A percentile compares a stretch with the other conserved stretches of the same genome.
Conservation (phyloP, 2,888 invertebrate genomes). For the Agelastica alni region DNA sequence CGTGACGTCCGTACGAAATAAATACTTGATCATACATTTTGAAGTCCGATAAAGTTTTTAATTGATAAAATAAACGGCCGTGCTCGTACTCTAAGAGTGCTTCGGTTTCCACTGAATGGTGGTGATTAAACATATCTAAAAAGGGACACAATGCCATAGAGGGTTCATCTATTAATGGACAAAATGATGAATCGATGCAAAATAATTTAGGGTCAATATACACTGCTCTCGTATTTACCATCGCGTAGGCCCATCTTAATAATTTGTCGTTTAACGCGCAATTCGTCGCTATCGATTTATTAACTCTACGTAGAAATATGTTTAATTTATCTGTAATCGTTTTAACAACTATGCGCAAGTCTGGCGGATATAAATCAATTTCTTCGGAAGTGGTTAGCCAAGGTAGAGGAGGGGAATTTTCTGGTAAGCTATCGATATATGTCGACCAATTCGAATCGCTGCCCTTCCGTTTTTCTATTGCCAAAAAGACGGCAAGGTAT, state of each 20-base stretch:
- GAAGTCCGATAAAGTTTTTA: slow-evolving; percentile 61
- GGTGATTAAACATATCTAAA: slow-evolving; percentile 90
- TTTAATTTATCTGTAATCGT: slow-evolving; percentile 61
- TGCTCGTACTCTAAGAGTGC: slow-evolving; percentile 49
- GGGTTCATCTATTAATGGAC: slow-evolving; percentile 62
- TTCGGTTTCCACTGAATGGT: slow-evolving; percentile 63
- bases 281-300: slow-evolving; percentile 57
- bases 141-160: slow-evolving; percentile 82
- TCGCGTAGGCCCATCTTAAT: slow-evolving; percentile 82
- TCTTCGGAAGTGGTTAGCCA: slow-evolving; percentile 67
- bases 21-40: slow-evolving; percentile 75
- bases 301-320: slow-evolving; percentile 53
- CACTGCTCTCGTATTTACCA: slow-evolving; percentile 84
- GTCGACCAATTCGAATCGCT: slow-evolving; percentile 62
- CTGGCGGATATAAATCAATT: slow-evolving; percentile 62
- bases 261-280: slow-evolving; percentile 59
- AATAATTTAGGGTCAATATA: slow-evolving; percentile 66
- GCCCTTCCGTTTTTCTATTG: slow-evolving; percentile 66
- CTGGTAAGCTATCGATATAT: slow-evolving; percentile 74
- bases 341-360: slow-evolving; percentile 60
- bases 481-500: slow-evolving; percentile 73
- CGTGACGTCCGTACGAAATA: slow-evolving; percentile 85
- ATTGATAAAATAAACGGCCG: slow-evolving; percentile 58
- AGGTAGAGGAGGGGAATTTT: slow-evolving; percentile 65
- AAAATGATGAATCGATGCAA: slow-evolving; percentile 39